Base-by-base conservation (phyloP, 2,113 vertebrate species). In the Bufo bufo region DNA sequence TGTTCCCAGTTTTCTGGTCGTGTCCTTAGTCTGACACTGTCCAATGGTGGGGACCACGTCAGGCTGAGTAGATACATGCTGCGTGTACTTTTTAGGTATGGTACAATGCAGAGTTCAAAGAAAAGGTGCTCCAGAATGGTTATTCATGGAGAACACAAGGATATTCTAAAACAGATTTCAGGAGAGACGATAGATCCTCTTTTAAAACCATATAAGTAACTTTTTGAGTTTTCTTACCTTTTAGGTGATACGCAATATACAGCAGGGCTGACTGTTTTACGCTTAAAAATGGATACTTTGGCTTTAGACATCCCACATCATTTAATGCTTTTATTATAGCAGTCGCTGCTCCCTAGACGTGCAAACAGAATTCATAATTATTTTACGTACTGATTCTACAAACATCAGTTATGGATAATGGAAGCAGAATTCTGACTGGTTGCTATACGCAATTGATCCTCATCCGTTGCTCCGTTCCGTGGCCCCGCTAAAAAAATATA, bases 311-410 rank as follows among this genome's bases (percentile, higher is more conserved):
- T 43, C 97, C 97, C 0, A 95, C 96, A 87, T 97, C 96, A 84
- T 96, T 97, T 95, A 99, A 93, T 89, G 97, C 97, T 93, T 98
- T 98, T 91, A 98, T 98, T 61, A 99, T 91, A 81, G 96, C 92
- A 43, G 92, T 94, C 85, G 97, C 95, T 12, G 94, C 93, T 78
- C 97, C 97, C 98, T 99, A 86, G 65, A 89, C 91, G 89, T 20
- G 69, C 17, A 77, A 20, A 74, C 89, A 87, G 9, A 47, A 52
- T 4, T 81, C 49, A 77, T 4, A 20, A 3, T 77, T 50, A 78
- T 78, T 52, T 56, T 56, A 17, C 11, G 17, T 23, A 11, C 12
- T n/a, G 9, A n/a, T 52, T 77, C 9, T 12, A 77, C 16, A 77
- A 77, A 23, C 20, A 20, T 12, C 20, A 19, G 1, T 33, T 52